A percentile compares a stretch with the other conserved stretches of the same genome.
Conservation (phyloP, 2,888 invertebrate species). For the Diaprepes abbreviatus region DNA sequence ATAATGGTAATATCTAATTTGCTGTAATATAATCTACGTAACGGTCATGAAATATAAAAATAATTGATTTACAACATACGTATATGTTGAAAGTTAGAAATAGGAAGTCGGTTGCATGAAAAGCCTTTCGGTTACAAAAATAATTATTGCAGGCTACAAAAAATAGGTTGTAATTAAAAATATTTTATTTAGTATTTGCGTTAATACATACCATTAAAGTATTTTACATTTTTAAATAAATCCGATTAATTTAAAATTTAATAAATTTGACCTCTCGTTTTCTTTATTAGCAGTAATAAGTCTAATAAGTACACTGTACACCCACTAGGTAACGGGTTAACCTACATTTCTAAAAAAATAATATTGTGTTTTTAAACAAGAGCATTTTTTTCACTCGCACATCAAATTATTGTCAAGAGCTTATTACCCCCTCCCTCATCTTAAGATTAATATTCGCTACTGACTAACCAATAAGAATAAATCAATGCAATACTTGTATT, state of each 20-base stretch:
- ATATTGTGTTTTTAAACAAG: no score
- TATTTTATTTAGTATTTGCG: not conserved
- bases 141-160: not conserved
- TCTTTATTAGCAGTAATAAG: not conserved
- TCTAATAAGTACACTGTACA: not conserved
- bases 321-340: not conserved
- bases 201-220: not conserved
- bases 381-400: no score
- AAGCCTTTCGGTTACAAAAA: not conserved
- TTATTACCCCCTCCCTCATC: no score
- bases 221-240: not conserved
- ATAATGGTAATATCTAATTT: no score
- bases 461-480: no score
- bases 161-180: not conserved
- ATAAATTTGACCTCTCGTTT: constrained; percentile 1
- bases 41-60: not conserved
- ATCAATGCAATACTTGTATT: no score
- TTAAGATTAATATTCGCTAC: no score
- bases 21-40: no score
- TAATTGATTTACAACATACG: constrained; percentile 1
- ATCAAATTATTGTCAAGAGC: no score
- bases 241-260: not conserved
- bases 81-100: not conserved
- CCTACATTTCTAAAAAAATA: no score
- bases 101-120: constrained; percentile 4